Percentiles rank a stretch among this genome's conserved stretches.
phyloP scores from a whole-genome alignment of 2,113 vertebrate species.

The Gambusia affinis region DNA sequence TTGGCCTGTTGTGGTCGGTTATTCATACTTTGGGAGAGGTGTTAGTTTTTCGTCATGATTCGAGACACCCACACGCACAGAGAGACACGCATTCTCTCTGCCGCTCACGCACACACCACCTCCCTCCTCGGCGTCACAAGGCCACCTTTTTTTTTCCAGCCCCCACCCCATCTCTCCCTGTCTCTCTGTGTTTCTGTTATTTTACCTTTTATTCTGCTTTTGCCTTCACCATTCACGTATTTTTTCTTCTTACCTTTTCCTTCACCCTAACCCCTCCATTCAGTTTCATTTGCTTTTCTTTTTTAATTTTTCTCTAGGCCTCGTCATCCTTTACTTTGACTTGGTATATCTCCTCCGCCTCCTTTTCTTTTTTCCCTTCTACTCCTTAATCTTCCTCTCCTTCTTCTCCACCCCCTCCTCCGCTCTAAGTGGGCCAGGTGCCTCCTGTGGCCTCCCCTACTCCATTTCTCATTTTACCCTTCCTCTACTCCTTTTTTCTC shows the following conservation, averaged over 20 bases:
- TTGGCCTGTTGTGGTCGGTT: slow-evolving; percentile 70
- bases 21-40: slow-evolving; percentile 75
- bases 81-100: slow-evolving; percentile 21
- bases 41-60: slow-evolving; percentile 73
- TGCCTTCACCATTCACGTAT: slow-evolving; percentile 23
- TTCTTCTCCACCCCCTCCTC: slow-evolving; percentile 63
- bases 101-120: slow-evolving; percentile 51
- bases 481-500: slow-evolving; percentile 70
- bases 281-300: slow-evolving; percentile 33
- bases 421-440: slow-evolving; percentile 81
- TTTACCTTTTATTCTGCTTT: slow-evolving; percentile 35
- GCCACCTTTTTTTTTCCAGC: slow-evolving; percentile 54
- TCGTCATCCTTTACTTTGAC: slow-evolving; percentile 29
- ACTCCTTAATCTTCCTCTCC: slow-evolving; percentile 66
- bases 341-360: slow-evolving; percentile 40
- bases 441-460: slow-evolving; percentile 83
- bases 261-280: slow-evolving; percentile 8
- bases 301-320: slow-evolving; percentile 24
- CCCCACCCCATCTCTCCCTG: slow-evolving; percentile 34
- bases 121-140: slow-evolving; percentile 67
- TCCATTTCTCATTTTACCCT: slow-evolving; percentile 83
- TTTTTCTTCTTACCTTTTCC: slow-evolving; percentile 51
- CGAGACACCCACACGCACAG: slow-evolving; percentile 62
- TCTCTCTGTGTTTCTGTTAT: slow-evolving; percentile 36
- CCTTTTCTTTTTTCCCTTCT: slow-evolving; percentile 52